Evolutionary conservation across 1,140 invertebrate species (phyloP).

Genomic region (Dreissena rostriformis): DNA sequence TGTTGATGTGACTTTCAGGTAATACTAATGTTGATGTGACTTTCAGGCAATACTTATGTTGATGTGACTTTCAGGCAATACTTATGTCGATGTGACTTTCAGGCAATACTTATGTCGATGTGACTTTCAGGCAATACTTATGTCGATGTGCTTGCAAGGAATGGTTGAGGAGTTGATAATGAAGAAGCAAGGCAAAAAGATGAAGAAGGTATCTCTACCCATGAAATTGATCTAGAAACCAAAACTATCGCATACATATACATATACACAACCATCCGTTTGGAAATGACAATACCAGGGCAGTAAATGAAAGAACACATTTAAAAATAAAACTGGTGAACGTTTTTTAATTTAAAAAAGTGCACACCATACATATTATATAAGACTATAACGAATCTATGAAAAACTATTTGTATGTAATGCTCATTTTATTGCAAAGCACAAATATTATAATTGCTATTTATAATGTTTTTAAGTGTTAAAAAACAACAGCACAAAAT

Average conservation of each 20-base stretch:
- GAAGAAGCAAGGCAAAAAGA: constrained; percentile 86
- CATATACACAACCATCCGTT: neutral
- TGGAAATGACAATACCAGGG: no score
- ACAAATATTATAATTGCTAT: neutral
- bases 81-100: no score
- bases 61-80: constrained; percentile 94
- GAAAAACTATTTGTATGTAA: neutral
- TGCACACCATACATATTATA: no score
- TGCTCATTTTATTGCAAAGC: neutral
- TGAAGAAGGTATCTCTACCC: constrained; percentile 73
- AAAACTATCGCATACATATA: neutral
- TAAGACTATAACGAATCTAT: no score
- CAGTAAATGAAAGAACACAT: no score
- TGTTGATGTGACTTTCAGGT: constrained; percentile 95
- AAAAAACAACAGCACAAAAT: no score
- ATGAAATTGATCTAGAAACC: neutral
- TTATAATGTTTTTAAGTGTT: no score
- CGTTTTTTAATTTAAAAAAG: no score
- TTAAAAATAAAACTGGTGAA: no score
- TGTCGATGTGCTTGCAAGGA: constrained; percentile 95
- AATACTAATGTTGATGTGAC: no score
- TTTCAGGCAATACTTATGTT: constrained; percentile 98
- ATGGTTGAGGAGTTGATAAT: constrained; percentile 97
- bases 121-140: constrained; percentile 90
- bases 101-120: no score